Conservation (phyloP, 2,888 invertebrate species). For the Drosophila picticornis region DNA sequence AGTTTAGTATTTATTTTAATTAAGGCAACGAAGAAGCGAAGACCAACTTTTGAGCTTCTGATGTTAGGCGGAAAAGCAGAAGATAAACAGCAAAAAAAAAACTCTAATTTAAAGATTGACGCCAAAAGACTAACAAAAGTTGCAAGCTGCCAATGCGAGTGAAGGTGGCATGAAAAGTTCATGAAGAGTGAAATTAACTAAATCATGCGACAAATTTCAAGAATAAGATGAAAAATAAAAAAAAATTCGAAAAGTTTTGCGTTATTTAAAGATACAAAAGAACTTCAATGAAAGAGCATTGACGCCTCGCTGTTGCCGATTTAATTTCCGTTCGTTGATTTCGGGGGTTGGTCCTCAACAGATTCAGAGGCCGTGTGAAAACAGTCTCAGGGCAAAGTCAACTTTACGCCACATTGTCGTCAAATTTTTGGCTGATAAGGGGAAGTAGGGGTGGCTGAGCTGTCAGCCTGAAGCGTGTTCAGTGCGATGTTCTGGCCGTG, state of each 20-base stretch:
- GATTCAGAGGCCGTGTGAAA: conserved; percentile 49
- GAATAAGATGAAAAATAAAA: neutral
- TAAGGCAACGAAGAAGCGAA: conserved; percentile 1
- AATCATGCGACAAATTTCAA: conserved; percentile 6
- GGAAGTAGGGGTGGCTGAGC: conserved; percentile 5
- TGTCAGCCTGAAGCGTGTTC: conserved; percentile 2
- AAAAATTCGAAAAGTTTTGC: neutral
- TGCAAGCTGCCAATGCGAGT: neutral
- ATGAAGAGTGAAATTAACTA: neutral
- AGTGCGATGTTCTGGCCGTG: conserved; percentile 31
- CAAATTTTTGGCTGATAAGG: conserved; percentile 47
- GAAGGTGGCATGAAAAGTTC: neutral
- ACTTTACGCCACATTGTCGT: conserved; percentile 68
- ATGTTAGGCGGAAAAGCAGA: neutral
- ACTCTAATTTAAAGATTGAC: neutral
- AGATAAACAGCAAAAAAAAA: conserved; percentile 2
- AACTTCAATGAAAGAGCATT: conserved; percentile 55
- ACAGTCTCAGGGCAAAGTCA: conserved; percentile 66
- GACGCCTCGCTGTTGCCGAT: conserved; percentile 46
- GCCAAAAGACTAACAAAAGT: neutral
- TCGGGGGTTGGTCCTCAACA: conserved; percentile 30
- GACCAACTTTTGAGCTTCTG: neutral
- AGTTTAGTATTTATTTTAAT: conserved; percentile 12
- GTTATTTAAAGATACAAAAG: conserved; percentile 7
- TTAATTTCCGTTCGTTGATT: conserved; percentile 12